phyloP scores from a whole-genome alignment of 2,797 vertebrate species.

The Darevskia nairensis region DNA sequence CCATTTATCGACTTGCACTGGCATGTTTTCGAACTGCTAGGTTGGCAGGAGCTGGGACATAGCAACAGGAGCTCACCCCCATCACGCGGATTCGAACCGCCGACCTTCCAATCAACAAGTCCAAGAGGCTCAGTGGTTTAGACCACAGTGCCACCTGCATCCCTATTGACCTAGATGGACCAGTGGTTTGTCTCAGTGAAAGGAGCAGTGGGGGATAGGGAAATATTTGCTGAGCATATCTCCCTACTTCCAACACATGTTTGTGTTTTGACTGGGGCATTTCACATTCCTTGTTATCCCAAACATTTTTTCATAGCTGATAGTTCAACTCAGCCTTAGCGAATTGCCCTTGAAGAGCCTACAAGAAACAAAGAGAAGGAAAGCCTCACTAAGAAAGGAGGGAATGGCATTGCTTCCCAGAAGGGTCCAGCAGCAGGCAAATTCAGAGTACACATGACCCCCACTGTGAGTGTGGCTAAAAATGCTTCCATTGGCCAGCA shows the following conservation, averaged over 20 bases:
- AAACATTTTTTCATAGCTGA: not conserved
- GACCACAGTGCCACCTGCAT: no score
- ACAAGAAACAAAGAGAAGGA: not conserved
- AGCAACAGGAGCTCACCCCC: no score
- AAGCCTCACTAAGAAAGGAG: not conserved
- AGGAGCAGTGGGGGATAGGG: not conserved
- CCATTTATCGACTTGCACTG: no score
- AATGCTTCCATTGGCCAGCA: not conserved
- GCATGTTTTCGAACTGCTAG: no score
- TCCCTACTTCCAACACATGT: not conserved
- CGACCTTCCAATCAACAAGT: no score
- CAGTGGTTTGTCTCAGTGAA: no score
- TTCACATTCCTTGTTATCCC: not conserved
- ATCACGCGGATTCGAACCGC: no score
- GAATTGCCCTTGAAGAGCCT: not conserved
- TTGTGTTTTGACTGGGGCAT: not conserved
- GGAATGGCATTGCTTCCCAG: not conserved
- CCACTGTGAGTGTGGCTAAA: not conserved
- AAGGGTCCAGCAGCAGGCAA: not conserved
- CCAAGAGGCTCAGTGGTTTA: no score
- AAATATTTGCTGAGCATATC: not conserved
- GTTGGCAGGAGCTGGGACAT: no score
- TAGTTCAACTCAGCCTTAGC: not conserved
- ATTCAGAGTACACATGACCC: not conserved
- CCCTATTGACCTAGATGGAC: no score